A percentile compares a stretch with the other conserved stretches of the same genome.
Conservation (phyloP, 1,140 invertebrate species). For the Neodiprion fabricii region DNA sequence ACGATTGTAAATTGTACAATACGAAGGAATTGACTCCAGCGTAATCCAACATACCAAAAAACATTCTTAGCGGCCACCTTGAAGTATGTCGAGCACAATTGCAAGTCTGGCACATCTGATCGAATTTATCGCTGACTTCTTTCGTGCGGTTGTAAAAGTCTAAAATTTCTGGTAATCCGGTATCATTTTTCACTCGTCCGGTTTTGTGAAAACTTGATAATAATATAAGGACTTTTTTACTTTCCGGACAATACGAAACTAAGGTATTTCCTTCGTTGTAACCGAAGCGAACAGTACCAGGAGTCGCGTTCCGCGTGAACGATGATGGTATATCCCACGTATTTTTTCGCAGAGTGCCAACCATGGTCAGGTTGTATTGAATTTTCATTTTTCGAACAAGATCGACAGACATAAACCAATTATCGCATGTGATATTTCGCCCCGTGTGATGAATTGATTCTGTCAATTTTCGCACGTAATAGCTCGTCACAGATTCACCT, state of each 20-base stretch:
- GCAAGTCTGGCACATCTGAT: constrained; percentile 49
- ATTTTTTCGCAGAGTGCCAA: constrained; percentile 51
- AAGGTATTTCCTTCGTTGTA: constrained; percentile 36
- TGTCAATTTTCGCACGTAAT: constrained; percentile 28
- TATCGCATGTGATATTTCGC: constrained; percentile 48
- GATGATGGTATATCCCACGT: constrained; percentile 43
- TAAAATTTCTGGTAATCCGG: constrained; percentile 48
- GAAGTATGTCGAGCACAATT: constrained; percentile 39
- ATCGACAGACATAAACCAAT: constrained; percentile 46
- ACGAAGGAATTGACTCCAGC: constrained; percentile 35
- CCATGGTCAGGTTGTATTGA: constrained; percentile 38
- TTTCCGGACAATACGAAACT: constrained; percentile 40
- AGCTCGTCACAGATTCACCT: constrained; percentile 19
- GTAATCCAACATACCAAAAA: constrained; percentile 44
- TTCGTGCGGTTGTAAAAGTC: constrained; percentile 52
- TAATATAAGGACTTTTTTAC: constrained; percentile 38
- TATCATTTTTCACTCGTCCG: constrained; percentile 27
- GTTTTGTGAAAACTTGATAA: constrained; percentile 25
- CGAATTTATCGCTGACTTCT: constrained; percentile 52
- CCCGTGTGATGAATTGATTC: constrained; percentile 35
- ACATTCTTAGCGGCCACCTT: constrained; percentile 50
- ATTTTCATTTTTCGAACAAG: constrained; percentile 40
- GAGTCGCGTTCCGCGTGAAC: constrained; percentile 26
- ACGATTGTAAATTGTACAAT: constrained; percentile 17
- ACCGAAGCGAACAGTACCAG: constrained; percentile 32